phyloP scores from a whole-genome alignment of 2,113 vertebrate species.

The Ivindomyrus marchei region DNA sequence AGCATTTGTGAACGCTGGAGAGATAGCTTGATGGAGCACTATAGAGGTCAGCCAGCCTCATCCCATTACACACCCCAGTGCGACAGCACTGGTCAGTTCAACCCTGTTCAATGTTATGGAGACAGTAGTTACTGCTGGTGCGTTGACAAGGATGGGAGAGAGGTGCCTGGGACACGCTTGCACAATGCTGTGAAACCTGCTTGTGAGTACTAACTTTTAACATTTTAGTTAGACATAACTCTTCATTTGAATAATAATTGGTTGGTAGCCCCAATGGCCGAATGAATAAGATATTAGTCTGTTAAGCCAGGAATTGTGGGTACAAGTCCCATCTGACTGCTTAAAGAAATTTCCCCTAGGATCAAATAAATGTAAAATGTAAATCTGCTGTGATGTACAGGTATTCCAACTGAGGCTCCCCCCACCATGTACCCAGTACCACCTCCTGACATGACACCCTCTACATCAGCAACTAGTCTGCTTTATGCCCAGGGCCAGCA shows the following conservation, averaged over 20 bases:
- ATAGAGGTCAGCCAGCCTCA: conserved; percentile 63
- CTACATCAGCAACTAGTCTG: conserved; percentile 66
- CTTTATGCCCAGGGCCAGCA: conserved; percentile 94
- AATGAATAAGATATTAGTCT: not conserved
- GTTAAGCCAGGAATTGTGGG: not conserved
- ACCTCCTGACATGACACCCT: conserved; percentile 71
- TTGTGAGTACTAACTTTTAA: conserved; percentile 61
- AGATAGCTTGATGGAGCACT: conserved; percentile 77
- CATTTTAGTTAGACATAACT: not conserved
- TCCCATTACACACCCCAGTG: conserved; percentile 87
- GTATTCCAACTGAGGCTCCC: conserved; percentile 74
- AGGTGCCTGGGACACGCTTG: conserved; percentile 77
- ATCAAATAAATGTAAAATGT: not conserved
- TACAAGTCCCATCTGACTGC: not conserved
- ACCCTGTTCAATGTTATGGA: conserved; percentile 82
- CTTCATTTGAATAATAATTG: not conserved
- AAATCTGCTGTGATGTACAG: conserved; percentile 45
- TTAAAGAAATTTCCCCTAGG: not conserved
- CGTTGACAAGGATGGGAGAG: conserved; percentile 78
- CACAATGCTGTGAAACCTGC: conserved; percentile 71
- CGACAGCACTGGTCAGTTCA: conserved; percentile 68
- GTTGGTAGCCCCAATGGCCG: not conserved
- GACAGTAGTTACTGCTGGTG: conserved; percentile 94
- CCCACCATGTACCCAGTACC: conserved; percentile 64
- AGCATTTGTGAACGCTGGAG: conserved; percentile 86